A percentile compares a stretch with the other conserved stretches of the same genome.
These are phyloP conservation scores for Sciurus niger DNA, from an alignment of 2,113 vertebrate species.

Conservation along the genomic window DNA sequence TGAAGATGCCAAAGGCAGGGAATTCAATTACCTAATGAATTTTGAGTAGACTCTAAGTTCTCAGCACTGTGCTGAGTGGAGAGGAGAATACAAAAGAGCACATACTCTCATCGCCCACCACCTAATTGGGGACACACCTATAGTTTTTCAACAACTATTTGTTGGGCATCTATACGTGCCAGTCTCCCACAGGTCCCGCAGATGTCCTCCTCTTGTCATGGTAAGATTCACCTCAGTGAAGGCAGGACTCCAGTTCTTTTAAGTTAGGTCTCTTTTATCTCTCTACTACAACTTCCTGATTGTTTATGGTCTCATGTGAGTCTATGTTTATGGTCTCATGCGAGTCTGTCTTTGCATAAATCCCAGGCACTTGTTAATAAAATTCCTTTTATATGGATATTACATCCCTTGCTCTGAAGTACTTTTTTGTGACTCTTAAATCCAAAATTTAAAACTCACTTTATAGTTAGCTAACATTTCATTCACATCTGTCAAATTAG, in stretches of 20 bases:
- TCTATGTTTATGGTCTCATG: neutral
- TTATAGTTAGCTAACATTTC: constrained; percentile 55
- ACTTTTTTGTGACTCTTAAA: neutral
- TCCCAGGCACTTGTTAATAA: constrained; percentile 1
- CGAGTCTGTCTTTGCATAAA: neutral
- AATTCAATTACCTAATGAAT: constrained; percentile 70
- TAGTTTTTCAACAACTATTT: constrained; percentile 11
- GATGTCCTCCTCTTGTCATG: neutral
- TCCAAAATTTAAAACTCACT: constrained; percentile 47
- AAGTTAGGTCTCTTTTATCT: neutral
- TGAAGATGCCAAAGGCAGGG: constrained; percentile 55
- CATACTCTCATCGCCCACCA: neutral
- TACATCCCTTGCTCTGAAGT: constrained; percentile 13
- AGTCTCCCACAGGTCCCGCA: neutral
- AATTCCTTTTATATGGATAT: constrained; percentile 29
- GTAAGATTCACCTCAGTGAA: neutral
- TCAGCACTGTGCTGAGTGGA: neutral
- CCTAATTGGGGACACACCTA: neutral
- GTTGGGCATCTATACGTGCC: neutral
- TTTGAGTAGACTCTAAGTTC: constrained; percentile 55
- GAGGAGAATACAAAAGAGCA: neutral
- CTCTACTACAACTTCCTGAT: neutral
- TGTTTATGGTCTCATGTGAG: neutral
- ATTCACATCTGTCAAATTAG: neutral
- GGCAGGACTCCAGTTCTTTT: neutral